Base-by-base conservation (phyloP, 1,140 invertebrate genomes). In the Zaprionus kolodkinae region DNA sequence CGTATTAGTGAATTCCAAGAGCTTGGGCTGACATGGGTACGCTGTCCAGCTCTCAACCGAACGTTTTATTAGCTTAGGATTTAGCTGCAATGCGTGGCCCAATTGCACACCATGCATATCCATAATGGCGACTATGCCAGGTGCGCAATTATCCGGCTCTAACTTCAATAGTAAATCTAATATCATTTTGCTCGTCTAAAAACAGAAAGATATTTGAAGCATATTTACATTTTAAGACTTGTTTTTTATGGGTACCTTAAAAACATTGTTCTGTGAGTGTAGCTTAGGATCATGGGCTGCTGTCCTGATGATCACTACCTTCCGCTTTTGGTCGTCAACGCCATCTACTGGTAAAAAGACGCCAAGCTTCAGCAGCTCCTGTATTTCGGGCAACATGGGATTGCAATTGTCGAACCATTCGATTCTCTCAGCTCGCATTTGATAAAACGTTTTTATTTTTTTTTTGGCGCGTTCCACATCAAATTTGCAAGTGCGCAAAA, bases 1-100 rank as follows among this genome's bases (percentile, higher is more conserved):
- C 2, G 95, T 94, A 90, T 97, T 96, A 1, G 96, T 93, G 81
- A 96, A 96, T 76, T 96, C 94, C 27, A 96, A 91, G 1, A 94
- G 93, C 78, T 95, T 95, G 13, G 96, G 94, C 74, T 96, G 93
- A 9, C 95, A 93, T 6, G 96, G 96, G 84, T 96, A 96, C 38
- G 95, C 95, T 92, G 95, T 95, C 95, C 95, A 96, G 6, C 95
- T 93, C 59, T 94, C 93, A 0, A 96, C 95, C 7, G 95, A 88
- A 57, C 93, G 91, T 54, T 89, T 92, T 21, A 96, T 93, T 0
- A 95, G 79, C 15, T 81, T 84, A 0, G 95, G 94, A 15, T 94
- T 94, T 48, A 96, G 80, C 78, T 95, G 94, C 13, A 94, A 67
- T 4, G 94, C 95, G 78, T 96, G 96, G 9, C 93, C 93, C 17